These are phyloP conservation scores for Mesembrinibis cayennensis DNA, from an alignment of 2,113 vertebrate genomes.

Conservation along the genomic window DNA sequence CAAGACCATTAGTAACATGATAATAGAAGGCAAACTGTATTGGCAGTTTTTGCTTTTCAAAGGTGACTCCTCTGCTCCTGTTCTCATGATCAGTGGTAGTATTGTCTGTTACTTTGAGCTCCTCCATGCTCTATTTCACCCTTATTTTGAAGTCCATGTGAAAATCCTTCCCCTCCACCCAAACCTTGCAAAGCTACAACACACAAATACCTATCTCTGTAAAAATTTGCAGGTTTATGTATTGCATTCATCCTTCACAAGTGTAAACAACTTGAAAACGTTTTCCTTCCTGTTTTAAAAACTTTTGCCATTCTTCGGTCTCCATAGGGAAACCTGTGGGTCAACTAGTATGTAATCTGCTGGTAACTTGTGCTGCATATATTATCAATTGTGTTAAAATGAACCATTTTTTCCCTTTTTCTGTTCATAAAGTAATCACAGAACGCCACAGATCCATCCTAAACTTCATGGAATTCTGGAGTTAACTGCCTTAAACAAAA, in stretches of 20 bases:
- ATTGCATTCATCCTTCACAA: neutral
- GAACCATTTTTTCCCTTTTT: neutral
- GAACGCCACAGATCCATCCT: neutral
- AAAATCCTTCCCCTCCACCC: neutral
- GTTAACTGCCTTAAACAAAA: neutral
- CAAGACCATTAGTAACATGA: constrained; percentile 41
- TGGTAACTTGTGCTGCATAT: neutral
- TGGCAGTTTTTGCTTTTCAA: neutral
- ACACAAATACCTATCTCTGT: neutral
- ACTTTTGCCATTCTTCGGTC: neutral
- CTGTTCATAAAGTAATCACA: neutral
- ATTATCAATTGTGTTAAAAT: neutral
- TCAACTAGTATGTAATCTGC: neutral
- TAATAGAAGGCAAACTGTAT: neutral
- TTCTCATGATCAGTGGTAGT: neutral
- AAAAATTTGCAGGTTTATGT: neutral
- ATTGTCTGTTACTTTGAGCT: neutral
- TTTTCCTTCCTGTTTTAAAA: neutral
- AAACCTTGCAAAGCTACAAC: neutral
- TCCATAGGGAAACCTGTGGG: neutral
- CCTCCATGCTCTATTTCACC: neutral
- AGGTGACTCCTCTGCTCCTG: constrained; percentile 5
- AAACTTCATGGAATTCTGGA: neutral
- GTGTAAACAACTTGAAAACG: neutral
- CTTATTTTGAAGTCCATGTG: neutral